Base-by-base conservation (phyloP, 92 coral and sea anemone species). In the Actinernus sp. region DNA sequence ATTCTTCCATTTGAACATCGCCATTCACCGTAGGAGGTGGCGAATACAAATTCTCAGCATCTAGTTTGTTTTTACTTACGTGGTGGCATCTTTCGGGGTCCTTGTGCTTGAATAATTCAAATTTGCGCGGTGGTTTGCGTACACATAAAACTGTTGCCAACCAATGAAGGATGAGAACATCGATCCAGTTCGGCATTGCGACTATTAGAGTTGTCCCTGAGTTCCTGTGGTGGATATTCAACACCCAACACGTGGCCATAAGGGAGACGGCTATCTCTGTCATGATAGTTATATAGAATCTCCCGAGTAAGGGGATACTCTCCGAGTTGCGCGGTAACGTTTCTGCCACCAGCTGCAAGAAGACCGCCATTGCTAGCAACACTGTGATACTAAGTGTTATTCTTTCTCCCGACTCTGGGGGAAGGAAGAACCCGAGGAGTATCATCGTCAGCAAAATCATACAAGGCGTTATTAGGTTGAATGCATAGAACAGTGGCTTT, bases 391-490 rank as follows among this genome's bases (percentile, higher is more conserved):
- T 93, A 3, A 93, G 74, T 53, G 98, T 88, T 50, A 87, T 89
- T 3, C 98, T 91, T 49, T 93, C 98, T 17, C 93, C 90, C n/a
- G 93, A 81, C 39, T 92, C 97, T 8, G 97, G 97, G 1, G 97
- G 97, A 31, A 92, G 87, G 41, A 86, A 79, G 55, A 92, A 92
- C 40, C 97, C 97, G 51, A 88, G 65, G 7, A 92, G 68, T 23
- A 92, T 86, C 86, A 88, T 86, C 2, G 83, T 79, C 50, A 92
- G 49, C 65, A 92, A 78, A 3, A 92, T 88, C 76, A 92, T 69
- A 44, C 97, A 92, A 16, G 97, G 97, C 1, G 90, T 84, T 58
- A 92, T 88, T 60, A 92, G 37, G 32, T 88, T 92, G 36, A 92
- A 92, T 17, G 85, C 88, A 40, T 88, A 92, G 48, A 88, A 92